A percentile compares a stretch with the other conserved stretches of the same genome.
These are phyloP conservation scores for Lophius piscatorius DNA, from an alignment of 2,113 vertebrate genomes.

Conservation along the genomic window DNA sequence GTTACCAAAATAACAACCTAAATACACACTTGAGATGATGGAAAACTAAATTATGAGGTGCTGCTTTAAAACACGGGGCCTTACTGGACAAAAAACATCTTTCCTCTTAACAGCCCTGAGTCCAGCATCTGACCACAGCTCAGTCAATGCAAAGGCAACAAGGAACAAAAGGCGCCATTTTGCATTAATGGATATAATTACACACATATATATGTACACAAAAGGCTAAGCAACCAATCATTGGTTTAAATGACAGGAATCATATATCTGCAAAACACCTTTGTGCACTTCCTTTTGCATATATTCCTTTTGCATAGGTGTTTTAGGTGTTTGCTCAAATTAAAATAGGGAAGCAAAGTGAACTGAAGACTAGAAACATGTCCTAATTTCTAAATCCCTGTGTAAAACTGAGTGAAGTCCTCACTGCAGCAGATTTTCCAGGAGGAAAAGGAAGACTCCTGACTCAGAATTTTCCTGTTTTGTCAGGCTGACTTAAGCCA, in stretches of 20 bases:
- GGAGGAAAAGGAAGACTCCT: constrained; percentile 58
- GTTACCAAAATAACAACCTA: constrained; percentile 11
- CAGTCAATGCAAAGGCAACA: constrained; percentile 10
- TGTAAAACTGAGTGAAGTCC: constrained; percentile 38
- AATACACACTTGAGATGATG: constrained; percentile 8
- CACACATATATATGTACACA: constrained; percentile 2
- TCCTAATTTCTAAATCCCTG: constrained; percentile 18
- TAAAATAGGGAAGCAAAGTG: too few relatives aligned
- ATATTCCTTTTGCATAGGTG: constrained; percentile 20
- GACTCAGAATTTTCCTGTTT: constrained; percentile 68
- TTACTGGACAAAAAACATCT: constrained; percentile 2
- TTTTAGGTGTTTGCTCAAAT: too few relatives aligned
- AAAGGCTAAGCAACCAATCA: constrained; percentile 25
- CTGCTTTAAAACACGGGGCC: constrained; percentile 5
- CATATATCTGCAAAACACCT: constrained; percentile 30
- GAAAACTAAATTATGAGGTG: constrained; percentile 5
- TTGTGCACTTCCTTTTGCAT: constrained; percentile 19
- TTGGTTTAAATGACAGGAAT: constrained; percentile 26
- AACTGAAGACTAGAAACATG: neutral
- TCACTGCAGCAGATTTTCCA: constrained; percentile 53
- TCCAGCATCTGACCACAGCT: constrained; percentile 5
- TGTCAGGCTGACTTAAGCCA: constrained; percentile 66
- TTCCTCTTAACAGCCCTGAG: constrained; percentile 8
- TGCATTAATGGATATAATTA: too few relatives aligned
- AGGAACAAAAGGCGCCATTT: constrained; percentile 27